These are phyloP conservation scores for Ptilonorhynchus violaceus DNA, from an alignment of 2,113 vertebrate genomes.

Conservation along the genomic window DNA sequence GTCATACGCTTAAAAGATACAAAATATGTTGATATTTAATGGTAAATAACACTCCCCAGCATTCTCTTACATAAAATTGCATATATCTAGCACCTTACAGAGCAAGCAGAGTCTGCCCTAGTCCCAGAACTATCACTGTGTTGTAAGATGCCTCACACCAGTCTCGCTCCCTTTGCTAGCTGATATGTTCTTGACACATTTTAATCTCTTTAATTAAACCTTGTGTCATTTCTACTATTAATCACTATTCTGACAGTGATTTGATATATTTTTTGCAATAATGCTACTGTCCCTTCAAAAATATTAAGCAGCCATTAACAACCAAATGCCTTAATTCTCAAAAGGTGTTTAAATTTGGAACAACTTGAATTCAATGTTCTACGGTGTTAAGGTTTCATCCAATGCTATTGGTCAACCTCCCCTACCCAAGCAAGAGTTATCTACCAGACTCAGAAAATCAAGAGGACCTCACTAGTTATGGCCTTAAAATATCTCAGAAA, in stretches of 20 bases:
- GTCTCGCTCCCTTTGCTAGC: neutral
- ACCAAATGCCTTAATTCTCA: neutral
- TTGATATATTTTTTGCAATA: neutral
- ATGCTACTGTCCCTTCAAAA: neutral
- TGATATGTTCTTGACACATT: neutral
- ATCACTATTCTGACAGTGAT: neutral
- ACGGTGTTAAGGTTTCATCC: neutral
- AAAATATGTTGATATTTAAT: neutral
- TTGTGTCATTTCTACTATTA: neutral
- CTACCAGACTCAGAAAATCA: neutral
- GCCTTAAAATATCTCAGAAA: neutral
- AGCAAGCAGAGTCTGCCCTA: neutral
- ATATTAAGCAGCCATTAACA: neutral
- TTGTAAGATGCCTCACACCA: neutral
- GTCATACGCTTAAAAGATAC: neutral
- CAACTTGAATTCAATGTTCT: neutral
- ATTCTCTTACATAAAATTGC: neutral
- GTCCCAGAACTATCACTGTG: neutral
- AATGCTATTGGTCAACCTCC: neutral
- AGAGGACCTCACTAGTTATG: neutral
- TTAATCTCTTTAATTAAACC: neutral
- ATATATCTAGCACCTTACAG: neutral
- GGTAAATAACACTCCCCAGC: neutral
- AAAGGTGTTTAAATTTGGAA: neutral
- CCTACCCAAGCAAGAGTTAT: neutral